These are phyloP conservation scores for Puntigrus tetrazona DNA, from an alignment of 2,113 vertebrate species.

Conservation along the genomic window DNA sequence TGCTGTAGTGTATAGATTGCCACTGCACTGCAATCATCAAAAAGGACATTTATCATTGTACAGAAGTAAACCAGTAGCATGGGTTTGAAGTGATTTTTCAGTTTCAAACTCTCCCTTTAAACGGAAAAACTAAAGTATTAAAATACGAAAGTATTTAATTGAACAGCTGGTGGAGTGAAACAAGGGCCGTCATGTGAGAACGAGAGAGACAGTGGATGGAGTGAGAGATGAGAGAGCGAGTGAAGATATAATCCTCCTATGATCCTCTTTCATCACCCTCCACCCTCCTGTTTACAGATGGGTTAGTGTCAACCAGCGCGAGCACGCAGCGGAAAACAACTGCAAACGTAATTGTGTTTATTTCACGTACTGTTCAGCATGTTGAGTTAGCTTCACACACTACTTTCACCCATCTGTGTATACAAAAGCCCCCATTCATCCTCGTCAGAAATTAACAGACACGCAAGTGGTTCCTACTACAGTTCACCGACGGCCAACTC, in stretches of 20 bases:
- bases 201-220: background rate
- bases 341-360: background rate
- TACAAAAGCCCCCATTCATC: background rate
- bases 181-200: background rate
- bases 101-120: background rate
- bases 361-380: background rate
- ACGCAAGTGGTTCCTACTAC: background rate
- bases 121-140: background rate
- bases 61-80: background rate
- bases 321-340: background rate
- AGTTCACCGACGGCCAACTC: background rate
- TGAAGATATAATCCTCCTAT: conserved; percentile 30
- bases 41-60: background rate
- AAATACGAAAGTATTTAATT: background rate
- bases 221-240: conserved; percentile 19
- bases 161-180: background rate
- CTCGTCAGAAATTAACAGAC: background rate
- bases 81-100: background rate
- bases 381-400: background rate
- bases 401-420: too few species aligned
- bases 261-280: conserved; percentile 20
- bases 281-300: conserved; percentile 22
- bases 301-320: background rate
- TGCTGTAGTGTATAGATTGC: background rate
- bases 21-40: background rate